A percentile compares a stretch with the other conserved stretches of the same genome.
Conservation (phyloP, 2,888 invertebrate genomes). For the Cheiracanthium punctorium region DNA sequence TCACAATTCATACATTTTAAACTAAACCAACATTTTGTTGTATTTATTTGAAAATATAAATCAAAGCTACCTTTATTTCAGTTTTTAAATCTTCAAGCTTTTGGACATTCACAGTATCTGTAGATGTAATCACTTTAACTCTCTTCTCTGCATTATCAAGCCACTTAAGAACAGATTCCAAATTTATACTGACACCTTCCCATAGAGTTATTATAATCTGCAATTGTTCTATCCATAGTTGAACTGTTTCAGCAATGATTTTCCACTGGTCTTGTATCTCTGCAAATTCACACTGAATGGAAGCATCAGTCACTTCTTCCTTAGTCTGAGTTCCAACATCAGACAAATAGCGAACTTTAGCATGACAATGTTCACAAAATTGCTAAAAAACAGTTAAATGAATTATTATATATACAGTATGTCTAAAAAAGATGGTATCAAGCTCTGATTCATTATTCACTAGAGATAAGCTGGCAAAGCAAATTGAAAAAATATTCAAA, state of each 20-base stretch:
- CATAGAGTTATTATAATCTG: constrained; percentile 43
- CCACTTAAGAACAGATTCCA: constrained; percentile 58
- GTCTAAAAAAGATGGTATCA: background rate
- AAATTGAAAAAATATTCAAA: too few species aligned
- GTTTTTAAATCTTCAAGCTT: constrained; percentile 85
- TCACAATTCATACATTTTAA: too few species aligned
- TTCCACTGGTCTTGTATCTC: constrained; percentile 68
- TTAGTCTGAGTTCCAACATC: constrained; percentile 59
- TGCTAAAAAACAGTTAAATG: constrained; percentile 48
- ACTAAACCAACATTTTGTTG: too few species aligned
- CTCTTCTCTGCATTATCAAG: constrained; percentile 39
- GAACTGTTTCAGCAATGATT: constrained; percentile 50
- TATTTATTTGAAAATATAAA: too few species aligned
- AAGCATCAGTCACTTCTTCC: constrained; percentile 38
- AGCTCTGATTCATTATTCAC: too few species aligned
- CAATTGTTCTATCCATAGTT: constrained; percentile 54
- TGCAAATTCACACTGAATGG: constrained; percentile 54
- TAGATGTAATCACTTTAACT: constrained; percentile 25
- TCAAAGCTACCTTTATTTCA: constrained; percentile 82
- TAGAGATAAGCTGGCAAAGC: too few species aligned
- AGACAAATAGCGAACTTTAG: constrained; percentile 53
- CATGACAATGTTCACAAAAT: constrained; percentile 59
- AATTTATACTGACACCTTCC: constrained; percentile 55
- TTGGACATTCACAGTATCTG: constrained; percentile 61
- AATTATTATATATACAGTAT: background rate